Evolutionary conservation across 1,140 invertebrate species (phyloP), one percentile per base, ranked within the genome.

Genomic region (Fopius arisanus): DNA sequence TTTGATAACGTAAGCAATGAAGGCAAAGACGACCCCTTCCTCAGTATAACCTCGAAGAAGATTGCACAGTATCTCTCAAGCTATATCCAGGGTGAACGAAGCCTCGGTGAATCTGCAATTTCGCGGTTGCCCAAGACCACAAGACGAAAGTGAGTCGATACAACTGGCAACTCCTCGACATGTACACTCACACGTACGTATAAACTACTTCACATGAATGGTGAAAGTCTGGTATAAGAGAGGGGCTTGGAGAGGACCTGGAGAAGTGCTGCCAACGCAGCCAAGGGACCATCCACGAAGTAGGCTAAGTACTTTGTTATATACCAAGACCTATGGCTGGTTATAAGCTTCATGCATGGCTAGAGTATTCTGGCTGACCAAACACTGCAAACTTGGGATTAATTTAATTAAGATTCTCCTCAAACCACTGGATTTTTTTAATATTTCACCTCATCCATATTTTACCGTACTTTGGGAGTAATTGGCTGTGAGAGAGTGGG

Each of bases 221-320:
- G 33, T 37, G 16, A 68, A 48, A 28, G 67, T 43, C 43, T 48
- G 37, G 67, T 41, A 43, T 23, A 48, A 68, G 67, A 41, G 65
- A 21, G 40, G 23, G 23, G 37, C 26, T n/a, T 21, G 37, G 31
- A 16, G 29, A 67, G 65, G 4, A 28, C 37, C 12, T 16, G 65
- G 31, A 67, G 37, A 33, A 67, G 65, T 41, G 65, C 31, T 41
- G 37, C 67, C 9, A 68, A 40, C 26, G 62, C n/a, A 31, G n/a
- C 62, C 74, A 78, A 75, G 77, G 78, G 72, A 70, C 75, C 73
- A 78, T 77, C 74, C 67, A 77, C 73, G 68, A 80, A 78, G 74
- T 78, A 77, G 75, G 79, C 74, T 78, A 80, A 80, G 79, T 78
- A 78, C 74, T 75, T 76, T 67, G 70, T 67, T 54, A 59, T 66